Evolutionary conservation across 2,113 vertebrate genomes (phyloP).

Genomic region (Odobenus rosmarus): DNA sequence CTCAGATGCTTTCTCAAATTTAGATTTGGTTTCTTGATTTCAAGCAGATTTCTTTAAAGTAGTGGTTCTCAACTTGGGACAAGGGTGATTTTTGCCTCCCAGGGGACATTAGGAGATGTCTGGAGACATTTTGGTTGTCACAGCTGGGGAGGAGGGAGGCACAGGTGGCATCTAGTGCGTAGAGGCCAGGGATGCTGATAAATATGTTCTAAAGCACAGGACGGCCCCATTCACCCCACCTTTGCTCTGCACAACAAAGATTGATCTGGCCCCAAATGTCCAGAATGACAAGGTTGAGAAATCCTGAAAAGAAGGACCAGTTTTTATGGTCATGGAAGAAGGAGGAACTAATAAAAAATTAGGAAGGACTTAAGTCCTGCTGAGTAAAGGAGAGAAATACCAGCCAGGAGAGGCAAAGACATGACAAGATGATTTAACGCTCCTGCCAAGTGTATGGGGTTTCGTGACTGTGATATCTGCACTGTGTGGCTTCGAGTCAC

Average conservation of each 20-base stretch:
- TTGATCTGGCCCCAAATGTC: not conserved
- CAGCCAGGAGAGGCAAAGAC: not conserved
- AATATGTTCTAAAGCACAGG: not conserved
- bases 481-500: not conserved
- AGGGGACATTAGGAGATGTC: not conserved
- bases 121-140: not conserved
- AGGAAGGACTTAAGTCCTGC: not conserved
- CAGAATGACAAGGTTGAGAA: not conserved
- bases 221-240: not conserved
- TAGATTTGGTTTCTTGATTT: slow-evolving; percentile 8
- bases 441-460: not conserved
- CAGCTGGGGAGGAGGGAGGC: not conserved
- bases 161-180: not conserved
- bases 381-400: not conserved
- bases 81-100: not conserved
- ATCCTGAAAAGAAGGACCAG: not conserved
- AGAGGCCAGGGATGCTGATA: not conserved
- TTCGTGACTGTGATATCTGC: not conserved
- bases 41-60: not conserved
- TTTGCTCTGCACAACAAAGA: not conserved
- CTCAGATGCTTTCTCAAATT: not conserved
- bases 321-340: not conserved
- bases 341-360: not conserved
- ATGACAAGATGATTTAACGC: not conserved
- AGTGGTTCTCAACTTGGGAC: not conserved